Percentiles rank a stretch among this genome's conserved stretches.
Conservation (phyloP, 1,140 invertebrate genomes). For the Dinothrombium tinctorium region DNA sequence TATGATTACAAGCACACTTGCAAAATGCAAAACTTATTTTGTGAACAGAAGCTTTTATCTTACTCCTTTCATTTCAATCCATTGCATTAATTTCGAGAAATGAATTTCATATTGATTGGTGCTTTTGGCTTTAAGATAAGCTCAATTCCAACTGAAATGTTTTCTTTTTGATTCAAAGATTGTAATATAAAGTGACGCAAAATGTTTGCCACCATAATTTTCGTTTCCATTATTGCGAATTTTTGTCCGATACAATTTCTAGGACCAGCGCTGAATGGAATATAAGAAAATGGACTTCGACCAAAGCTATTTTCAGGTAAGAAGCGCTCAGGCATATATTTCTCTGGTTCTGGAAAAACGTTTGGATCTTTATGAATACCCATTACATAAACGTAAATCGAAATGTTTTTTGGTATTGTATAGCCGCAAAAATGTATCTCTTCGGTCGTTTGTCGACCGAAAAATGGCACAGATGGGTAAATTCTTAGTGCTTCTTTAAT, state of each 20-base stretch:
- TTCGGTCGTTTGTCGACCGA: constrained; percentile 14
- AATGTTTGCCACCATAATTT: neutral
- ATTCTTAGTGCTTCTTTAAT: constrained; percentile 34
- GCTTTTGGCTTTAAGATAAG: neutral
- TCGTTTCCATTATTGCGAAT: constrained; percentile 18
- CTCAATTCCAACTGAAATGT: neutral
- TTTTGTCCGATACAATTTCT: constrained; percentile 25
- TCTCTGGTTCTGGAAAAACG: constrained; percentile 39
- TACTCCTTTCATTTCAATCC: too few relatives aligned
- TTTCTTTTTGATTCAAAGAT: neutral
- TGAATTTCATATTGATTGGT: too few relatives aligned
- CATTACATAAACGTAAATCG: constrained; percentile 21
- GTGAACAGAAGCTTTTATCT: too few relatives aligned
- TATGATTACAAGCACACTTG: too few relatives aligned
- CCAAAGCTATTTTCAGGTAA: constrained; percentile 24
- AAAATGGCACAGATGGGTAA: constrained; percentile 36
- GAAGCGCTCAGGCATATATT: constrained; percentile 53
- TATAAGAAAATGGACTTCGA: constrained; percentile 23
- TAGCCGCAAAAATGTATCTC: constrained; percentile 11
- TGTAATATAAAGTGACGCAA: neutral
- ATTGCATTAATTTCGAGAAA: too few relatives aligned
- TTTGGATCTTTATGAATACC: constrained; percentile 37
- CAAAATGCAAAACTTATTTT: too few relatives aligned
- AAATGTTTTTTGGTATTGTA: constrained; percentile 22
- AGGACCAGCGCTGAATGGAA: constrained; percentile 22